Conservation (phyloP, 2,797 vertebrate genomes). For the Phylloscopus collybita region DNA sequence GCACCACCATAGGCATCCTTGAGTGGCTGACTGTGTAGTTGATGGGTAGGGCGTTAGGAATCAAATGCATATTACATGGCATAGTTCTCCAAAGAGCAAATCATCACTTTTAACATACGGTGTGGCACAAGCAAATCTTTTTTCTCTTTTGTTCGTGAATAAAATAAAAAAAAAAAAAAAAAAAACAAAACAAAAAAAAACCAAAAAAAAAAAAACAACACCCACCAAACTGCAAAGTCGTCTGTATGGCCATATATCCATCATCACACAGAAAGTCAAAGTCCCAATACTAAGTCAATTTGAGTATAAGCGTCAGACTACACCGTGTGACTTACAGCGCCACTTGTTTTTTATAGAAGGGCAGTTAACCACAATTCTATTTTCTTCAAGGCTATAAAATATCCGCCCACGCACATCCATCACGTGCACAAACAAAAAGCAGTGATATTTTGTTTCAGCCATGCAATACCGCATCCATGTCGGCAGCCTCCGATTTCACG, state of each 20-base stretch:
- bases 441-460: neutral
- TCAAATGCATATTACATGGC: neutral
- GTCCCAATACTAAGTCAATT: neutral
- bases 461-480: neutral
- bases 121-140: neutral
- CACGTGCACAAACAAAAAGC: neutral
- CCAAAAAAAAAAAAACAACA: neutral
- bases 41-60: neutral
- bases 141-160: neutral
- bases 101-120: neutral
- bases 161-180: neutral
- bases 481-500: neutral
- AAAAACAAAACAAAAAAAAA: neutral
- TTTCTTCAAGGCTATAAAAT: neutral
- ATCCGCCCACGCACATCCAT: neutral
- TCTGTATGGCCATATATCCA: neutral
- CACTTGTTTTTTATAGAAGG: neutral
- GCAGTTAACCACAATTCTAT: neutral
- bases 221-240: neutral
- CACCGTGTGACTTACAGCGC: neutral
- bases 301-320: neutral
- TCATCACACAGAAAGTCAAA: neutral
- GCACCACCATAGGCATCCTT: neutral
- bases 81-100: neutral
- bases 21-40: neutral